phyloP scores from a whole-genome alignment of 2,113 vertebrate species.

The Odontophorus gujanensis region DNA sequence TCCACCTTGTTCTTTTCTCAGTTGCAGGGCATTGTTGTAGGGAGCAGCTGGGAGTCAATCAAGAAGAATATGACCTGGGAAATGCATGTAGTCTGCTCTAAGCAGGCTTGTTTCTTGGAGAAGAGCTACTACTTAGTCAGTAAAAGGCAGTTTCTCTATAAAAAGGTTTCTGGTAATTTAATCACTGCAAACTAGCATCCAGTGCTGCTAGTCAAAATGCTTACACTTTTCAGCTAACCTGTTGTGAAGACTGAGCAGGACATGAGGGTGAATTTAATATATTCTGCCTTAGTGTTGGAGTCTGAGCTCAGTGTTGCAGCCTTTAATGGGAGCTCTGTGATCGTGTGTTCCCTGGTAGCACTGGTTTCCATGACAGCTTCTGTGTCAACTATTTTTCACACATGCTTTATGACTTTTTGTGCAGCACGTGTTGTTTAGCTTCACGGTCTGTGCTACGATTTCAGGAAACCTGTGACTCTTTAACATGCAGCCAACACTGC shows the following conservation, averaged over 20 bases:
- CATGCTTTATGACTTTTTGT: slow-evolving; percentile 55
- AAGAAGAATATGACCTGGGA: neutral
- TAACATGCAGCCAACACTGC: neutral
- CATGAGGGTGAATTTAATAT: slow-evolving; percentile 47
- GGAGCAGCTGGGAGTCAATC: neutral
- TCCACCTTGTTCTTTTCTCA: neutral
- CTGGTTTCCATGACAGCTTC: slow-evolving; percentile 53
- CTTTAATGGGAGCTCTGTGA: slow-evolving; percentile 56
- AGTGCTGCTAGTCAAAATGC: neutral
- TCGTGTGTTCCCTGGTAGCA: slow-evolving; percentile 5
- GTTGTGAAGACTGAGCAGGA: slow-evolving; percentile 23
- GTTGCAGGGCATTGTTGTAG: neutral
- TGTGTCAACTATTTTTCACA: slow-evolving; percentile 55
- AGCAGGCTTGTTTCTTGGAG: neutral
- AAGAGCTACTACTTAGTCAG: neutral
- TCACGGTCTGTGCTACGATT: neutral
- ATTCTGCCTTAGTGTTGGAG: slow-evolving; percentile 32
- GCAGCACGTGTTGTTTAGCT: slow-evolving; percentile 40
- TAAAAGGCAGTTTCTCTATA: slow-evolving; percentile 33
- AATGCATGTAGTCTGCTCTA: neutral
- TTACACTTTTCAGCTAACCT: slow-evolving; percentile 49
- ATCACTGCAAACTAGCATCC: slow-evolving; percentile 26
- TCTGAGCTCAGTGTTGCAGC: slow-evolving; percentile 46
- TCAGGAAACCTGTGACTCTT: slow-evolving; percentile 53
- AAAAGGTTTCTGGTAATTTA: slow-evolving; percentile 54